Evolutionary conservation across 92 coral and sea anemone species (phyloP).

Genomic region (Micromussa lordhowensis): DNA sequence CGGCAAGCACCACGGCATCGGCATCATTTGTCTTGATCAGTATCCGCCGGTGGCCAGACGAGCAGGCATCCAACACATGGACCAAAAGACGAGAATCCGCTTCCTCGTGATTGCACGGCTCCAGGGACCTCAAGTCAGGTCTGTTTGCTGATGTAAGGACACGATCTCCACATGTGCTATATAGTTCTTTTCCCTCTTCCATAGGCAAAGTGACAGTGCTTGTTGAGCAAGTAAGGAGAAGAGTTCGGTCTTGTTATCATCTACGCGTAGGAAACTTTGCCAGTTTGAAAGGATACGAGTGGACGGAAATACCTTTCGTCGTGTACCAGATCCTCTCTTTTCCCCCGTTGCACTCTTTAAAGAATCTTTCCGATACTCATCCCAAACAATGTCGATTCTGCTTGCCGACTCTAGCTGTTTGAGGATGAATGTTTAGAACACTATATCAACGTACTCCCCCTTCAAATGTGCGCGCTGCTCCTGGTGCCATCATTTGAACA

Average conservation of each 20-base stretch:
- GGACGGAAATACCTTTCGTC: slow-evolving; percentile 37
- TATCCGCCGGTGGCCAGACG: not conserved
- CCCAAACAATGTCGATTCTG: slow-evolving; percentile 64
- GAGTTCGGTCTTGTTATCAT: slow-evolving; percentile 43
- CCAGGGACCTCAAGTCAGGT: slow-evolving; percentile 14
- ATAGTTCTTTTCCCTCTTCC: slow-evolving; percentile 24
- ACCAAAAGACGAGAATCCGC: slow-evolving; percentile 38
- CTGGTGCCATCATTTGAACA: slow-evolving; percentile 51
- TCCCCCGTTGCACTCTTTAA: slow-evolving; percentile 1
- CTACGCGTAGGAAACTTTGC: slow-evolving; percentile 33
- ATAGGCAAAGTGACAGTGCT: slow-evolving; percentile 16
- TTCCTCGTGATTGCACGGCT: slow-evolving; percentile 42
- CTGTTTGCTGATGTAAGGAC: slow-evolving; percentile 7
- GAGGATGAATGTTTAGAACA: slow-evolving; percentile 54
- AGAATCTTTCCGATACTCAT: slow-evolving; percentile 10
- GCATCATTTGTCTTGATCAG: no score
- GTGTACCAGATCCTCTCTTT: no score
- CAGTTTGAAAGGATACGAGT: slow-evolving; percentile 45
- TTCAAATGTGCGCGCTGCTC: slow-evolving; percentile 55
- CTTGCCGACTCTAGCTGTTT: slow-evolving; percentile 43
- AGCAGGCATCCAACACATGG: slow-evolving; percentile 40
- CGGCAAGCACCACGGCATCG: no score
- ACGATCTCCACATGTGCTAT: slow-evolving; percentile 25
- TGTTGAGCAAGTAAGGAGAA: slow-evolving; percentile 34
- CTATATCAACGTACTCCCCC: slow-evolving; percentile 36